Evolutionary conservation across 2,888 invertebrate species (phyloP), one percentile per base, ranked within the genome.

Genomic region (Antheraea assamensis): DNA sequence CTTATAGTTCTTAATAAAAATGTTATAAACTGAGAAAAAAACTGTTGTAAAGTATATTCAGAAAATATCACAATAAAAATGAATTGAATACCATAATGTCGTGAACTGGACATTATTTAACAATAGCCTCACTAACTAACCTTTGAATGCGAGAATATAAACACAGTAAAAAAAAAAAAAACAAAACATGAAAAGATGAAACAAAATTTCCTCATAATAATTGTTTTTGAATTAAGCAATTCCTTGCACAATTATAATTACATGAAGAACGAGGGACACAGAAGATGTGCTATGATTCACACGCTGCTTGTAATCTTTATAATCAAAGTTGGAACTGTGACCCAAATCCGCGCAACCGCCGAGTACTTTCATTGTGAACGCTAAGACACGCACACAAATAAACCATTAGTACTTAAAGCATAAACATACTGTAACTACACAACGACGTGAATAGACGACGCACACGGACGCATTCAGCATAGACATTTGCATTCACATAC

Each of bases 321-420:
- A 93, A 94, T 94, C 93, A 93, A 92, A 93, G 91, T 92, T 92
- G 88, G 89, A 82, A 88, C 92, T 92, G 87, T 94, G 94, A 94
- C 94, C 94, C 88, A 94, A 94, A 93, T 94, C 92, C 91, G 84
- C 87, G 92, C 92, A 93, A 93, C 91, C 88, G 89, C 86, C 90
- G 87, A 89, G 92, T 93, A 93, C 94, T 93, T 93, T 94, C 93
- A 93, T 94, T 94, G 94, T 93, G 91, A 91, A 92, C 90, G 90
- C 89, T 90, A 86, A 88, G 90, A 87, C 86, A 81, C 89, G 81
- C 86, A 86, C 88, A 90, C 85, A 81, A 74, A 77, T 78, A 81
- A 76, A 74, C 42, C 35, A 24, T 64, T n/a, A 68, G 27, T 49
- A 72, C 72, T 21, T 49, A 61, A 64, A 64, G 35, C 19, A 47